Conservation (phyloP, 2,113 vertebrate genomes). For the Muntiacus muntjak region DNA sequence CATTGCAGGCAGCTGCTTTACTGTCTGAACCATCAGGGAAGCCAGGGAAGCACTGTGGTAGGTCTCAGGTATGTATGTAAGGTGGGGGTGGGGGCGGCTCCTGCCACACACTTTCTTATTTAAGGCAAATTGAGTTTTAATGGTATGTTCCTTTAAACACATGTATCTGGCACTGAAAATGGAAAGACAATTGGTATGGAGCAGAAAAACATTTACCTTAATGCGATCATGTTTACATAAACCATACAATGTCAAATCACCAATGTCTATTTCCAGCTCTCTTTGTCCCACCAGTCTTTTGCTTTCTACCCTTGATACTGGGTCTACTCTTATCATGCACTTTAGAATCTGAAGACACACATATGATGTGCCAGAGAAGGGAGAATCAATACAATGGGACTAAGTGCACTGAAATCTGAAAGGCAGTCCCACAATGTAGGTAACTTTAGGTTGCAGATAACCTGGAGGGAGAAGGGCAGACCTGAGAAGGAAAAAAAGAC, state of each 20-base stretch:
- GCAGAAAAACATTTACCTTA: background rate
- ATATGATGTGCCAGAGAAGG: background rate
- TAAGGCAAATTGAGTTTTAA: background rate
- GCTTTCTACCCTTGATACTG: background rate
- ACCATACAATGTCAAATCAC: background rate
- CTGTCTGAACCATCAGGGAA: background rate
- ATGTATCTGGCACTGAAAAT: background rate
- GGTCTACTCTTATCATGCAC: background rate
- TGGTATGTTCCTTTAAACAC: background rate
- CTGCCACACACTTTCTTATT: background rate
- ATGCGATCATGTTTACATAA: background rate
- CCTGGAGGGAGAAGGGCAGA: background rate
- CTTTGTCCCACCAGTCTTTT: background rate
- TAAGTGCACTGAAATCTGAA: background rate
- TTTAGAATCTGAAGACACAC: background rate
- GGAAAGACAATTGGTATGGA: background rate
- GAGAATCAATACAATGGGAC: background rate
- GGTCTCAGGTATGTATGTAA: background rate
- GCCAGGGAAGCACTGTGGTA: background rate
- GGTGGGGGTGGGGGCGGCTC: fast-evolving
- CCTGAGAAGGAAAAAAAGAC: background rate
- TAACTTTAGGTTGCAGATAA: background rate
- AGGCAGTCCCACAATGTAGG: background rate
- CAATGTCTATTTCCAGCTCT: background rate
- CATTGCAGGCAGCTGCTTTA: background rate